Percentiles rank a stretch among this genome's conserved stretches.
Conservation (phyloP, 2,797 vertebrate genomes). For the Nannoperca obscura region DNA sequence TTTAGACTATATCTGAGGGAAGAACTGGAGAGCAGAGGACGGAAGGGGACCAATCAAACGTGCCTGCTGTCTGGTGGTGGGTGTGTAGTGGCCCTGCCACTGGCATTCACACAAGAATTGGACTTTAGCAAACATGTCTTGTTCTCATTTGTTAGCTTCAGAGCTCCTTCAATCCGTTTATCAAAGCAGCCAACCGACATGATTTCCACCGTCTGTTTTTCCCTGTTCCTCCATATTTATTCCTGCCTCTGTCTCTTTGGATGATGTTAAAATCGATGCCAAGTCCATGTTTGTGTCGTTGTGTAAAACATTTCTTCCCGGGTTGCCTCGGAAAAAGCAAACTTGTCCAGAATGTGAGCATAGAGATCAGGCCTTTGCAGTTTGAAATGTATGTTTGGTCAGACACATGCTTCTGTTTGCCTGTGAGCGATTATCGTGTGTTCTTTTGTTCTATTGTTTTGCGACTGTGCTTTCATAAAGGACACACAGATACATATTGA, state of each 20-base stretch:
- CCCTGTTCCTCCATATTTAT: conserved; percentile 1
- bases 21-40: conserved; percentile 34
- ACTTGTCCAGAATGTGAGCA: background rate
- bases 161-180: conserved; percentile 30
- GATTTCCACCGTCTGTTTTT: conserved; percentile 13
- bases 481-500: conserved; percentile 1
- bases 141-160: conserved; percentile 35
- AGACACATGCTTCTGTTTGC: background rate
- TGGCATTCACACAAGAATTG: conserved; percentile 21
- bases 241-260: conserved; percentile 29
- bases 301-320: conserved; percentile 11
- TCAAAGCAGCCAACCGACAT: conserved; percentile 17
- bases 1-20: conserved; percentile 48
- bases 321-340: conserved; percentile 8
- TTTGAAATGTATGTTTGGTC: background rate
- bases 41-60: conserved; percentile 41
- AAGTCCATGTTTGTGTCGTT: conserved; percentile 20
- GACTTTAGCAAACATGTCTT: conserved; percentile 25
- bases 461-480: conserved; percentile 15
- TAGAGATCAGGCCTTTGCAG: conserved; percentile 12
- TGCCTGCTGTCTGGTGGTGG: conserved; percentile 17
- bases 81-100: conserved; percentile 15
- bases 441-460: conserved; percentile 17
- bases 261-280: conserved; percentile 46
- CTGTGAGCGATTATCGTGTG: background rate